Evolutionary conservation across 2,888 invertebrate species (phyloP).

Genomic region (Scelioninae gen. 2): DNA sequence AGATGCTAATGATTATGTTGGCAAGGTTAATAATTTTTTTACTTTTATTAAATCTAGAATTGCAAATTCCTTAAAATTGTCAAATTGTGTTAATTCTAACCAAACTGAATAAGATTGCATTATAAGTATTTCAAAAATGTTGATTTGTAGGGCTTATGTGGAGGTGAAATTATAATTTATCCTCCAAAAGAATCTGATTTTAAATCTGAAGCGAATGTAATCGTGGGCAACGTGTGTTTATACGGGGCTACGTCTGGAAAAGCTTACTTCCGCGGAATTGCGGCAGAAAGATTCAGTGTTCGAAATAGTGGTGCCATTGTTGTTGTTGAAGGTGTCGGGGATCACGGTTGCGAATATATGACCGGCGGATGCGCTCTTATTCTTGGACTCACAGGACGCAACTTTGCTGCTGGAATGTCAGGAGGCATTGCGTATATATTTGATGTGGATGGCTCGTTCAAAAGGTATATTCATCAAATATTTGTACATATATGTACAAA

Average conservation of each 20-base stretch:
- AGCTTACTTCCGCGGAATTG: conserved; percentile 96
- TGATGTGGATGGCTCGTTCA: conserved; percentile 90
- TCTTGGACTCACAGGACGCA: conserved; percentile 95
- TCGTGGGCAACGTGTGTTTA: conserved; percentile 98
- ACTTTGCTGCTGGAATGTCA: conserved; percentile 99
- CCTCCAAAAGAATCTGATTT: conserved; percentile 92
- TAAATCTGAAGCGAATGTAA: conserved; percentile 95
- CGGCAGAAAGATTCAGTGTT: conserved; percentile 98
- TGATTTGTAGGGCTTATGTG: conserved; percentile 85
- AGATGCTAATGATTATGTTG: conserved; percentile 99
- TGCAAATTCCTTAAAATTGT: too few relatives aligned
- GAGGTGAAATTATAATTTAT: conserved; percentile 93
- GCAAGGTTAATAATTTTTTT: conserved; percentile 80
- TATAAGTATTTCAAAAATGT: not conserved
- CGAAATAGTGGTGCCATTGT: conserved; percentile 97
- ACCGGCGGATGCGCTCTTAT: conserved; percentile 95
- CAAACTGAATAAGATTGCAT: too few relatives aligned
- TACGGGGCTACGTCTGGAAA: conserved; percentile 97
- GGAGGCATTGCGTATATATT: conserved; percentile 96
- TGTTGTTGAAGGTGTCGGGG: conserved; percentile 98
- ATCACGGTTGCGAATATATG: conserved; percentile 99
- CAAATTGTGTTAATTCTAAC: too few relatives aligned
- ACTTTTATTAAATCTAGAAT: too few relatives aligned
- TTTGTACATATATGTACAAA: not conserved
- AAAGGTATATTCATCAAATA: conserved; percentile 76